Base-by-base conservation (phyloP, 2,888 invertebrate species). In the Harpalus rufipes region DNA sequence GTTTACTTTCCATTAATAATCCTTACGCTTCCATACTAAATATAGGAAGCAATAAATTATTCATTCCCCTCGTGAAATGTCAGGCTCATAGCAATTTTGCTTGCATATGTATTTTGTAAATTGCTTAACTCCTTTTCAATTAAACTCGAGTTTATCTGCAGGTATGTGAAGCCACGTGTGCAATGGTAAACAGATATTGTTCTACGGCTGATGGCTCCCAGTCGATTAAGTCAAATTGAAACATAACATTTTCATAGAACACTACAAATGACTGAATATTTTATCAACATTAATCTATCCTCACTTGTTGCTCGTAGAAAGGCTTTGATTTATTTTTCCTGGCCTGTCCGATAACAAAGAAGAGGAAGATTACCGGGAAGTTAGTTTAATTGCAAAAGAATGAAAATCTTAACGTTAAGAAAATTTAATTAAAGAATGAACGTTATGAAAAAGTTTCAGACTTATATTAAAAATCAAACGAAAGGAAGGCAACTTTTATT, bases 141-240 rank as follows among this genome's bases (percentile, higher is more conserved):
- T 68, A 68, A 68, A 68, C 39, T 68, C n/a, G 12, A 25, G 68
- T 68, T 68, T 68, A 68, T 74, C 41, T 21, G 18, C 44, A 74
- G 51, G 72, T 18, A 74, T 68, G 32, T 68, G 68, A 74, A 2
- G 16, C 10, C 8, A 44, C 10, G 41, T 44, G 44, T 44, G 18
- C 72, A 74, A 7, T 74, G 51, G 41, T 68, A 68, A 68, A 68
- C 68, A 68, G 32, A 74, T 51, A 44, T 74, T 72, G 72, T 72
- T 74, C 18, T 41, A 14, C 72, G 7, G 41, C 32, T 68, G 72
- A 74, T 44, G 72, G 18, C 41, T 41, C 44, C 16, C 44, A 44
- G 12, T 44, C 18, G 18, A 44, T 10, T 44, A 74, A 74, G 72
- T 74, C 44, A 21, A 74, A 74, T 74, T 74, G 72, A 44, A 74